Base-by-base conservation (phyloP, 2,113 vertebrate genomes). In the Nothobranchius furzeri region DNA sequence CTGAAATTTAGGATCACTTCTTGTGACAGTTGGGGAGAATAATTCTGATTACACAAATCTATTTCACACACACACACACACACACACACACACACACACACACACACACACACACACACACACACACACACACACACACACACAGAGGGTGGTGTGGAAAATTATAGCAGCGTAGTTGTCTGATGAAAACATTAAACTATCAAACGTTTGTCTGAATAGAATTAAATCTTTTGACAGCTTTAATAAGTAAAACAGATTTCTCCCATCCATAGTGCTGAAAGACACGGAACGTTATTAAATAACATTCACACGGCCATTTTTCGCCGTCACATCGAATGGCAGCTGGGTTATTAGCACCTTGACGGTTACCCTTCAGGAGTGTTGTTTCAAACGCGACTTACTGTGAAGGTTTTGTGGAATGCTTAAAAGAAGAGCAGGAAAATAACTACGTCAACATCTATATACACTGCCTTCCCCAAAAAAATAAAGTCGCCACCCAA, bases 331-430 rank as follows among this genome's bases (percentile, higher is more conserved):
- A 7, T 78, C 12, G 72, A 66, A 70, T 65, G 63, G 71, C 68
- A 70, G n/a, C 42, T 60, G 30, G 56, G 58, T 58, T 61, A 77
- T 60, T 73, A 56, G 17, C 43, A 15, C 20, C 20, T 9, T 42
- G 10, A 52, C 11, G 60, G 14, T 50, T 65, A 56, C 1, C 40
- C 43, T 60, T 55, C 36, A 51, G 59, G 42, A 66, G 20, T 59
- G 2, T 50, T 52, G 20, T 55, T 68, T 78, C 24, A 9, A 81
- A 66, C 52, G 43, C 46, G 54, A 54, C 42, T 61, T 43, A 69
- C n/a, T 71, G 12, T 48, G 11, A 59, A 46, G 63, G 56, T 45
- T 57, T 35, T 25, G 60, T n/a, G 4, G 8, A 30, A 17, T 14
- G 37, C 40, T 7, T n/a, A 58, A 64, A 61, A 68, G 15, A 61